phyloP scores from a whole-genome alignment of 2,888 invertebrate species.

The Orthonevra nobilis region DNA sequence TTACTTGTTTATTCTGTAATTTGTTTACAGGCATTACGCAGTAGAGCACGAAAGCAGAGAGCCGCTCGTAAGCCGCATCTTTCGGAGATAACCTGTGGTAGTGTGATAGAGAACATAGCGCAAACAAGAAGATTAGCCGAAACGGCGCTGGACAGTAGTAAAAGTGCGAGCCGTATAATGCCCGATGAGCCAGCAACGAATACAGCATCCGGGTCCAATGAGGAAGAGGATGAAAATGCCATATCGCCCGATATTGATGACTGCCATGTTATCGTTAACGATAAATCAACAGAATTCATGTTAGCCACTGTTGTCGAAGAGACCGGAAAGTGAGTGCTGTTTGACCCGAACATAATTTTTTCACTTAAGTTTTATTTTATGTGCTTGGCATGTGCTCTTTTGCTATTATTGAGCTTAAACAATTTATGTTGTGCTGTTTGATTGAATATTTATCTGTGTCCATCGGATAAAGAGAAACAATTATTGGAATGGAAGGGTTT shows the following conservation, averaged over 20 bases:
- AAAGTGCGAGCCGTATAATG: slow-evolving; percentile 81
- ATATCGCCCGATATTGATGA: slow-evolving; percentile 85
- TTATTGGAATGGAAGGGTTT: no score
- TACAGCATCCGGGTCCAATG: slow-evolving; percentile 94
- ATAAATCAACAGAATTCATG: slow-evolving; percentile 94
- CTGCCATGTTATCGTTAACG: slow-evolving; percentile 93
- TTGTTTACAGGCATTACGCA: slow-evolving; percentile 87
- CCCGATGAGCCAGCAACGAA: slow-evolving; percentile 91
- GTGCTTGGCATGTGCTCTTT: no score
- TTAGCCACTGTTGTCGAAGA: slow-evolving; percentile 93
- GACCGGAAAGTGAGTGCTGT: slow-evolving; percentile 88
- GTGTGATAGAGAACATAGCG: slow-evolving; percentile 94
- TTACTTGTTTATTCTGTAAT: slow-evolving; percentile 9
- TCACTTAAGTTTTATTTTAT: no score
- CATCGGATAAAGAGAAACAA: no score
- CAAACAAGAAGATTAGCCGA: slow-evolving; percentile 90
- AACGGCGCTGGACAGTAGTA: slow-evolving; percentile 83
- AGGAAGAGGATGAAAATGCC: slow-evolving; percentile 88
- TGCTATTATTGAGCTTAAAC: no score
- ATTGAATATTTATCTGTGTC: no score
- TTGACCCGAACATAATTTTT: no score
- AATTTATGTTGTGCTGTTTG: no score
- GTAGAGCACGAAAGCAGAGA: slow-evolving; percentile 90
- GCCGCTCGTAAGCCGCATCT: slow-evolving; percentile 90
- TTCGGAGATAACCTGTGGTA: slow-evolving; percentile 87